phyloP scores from a whole-genome alignment of 2,888 invertebrate genomes.

The Alloscopus bannaensis region DNA sequence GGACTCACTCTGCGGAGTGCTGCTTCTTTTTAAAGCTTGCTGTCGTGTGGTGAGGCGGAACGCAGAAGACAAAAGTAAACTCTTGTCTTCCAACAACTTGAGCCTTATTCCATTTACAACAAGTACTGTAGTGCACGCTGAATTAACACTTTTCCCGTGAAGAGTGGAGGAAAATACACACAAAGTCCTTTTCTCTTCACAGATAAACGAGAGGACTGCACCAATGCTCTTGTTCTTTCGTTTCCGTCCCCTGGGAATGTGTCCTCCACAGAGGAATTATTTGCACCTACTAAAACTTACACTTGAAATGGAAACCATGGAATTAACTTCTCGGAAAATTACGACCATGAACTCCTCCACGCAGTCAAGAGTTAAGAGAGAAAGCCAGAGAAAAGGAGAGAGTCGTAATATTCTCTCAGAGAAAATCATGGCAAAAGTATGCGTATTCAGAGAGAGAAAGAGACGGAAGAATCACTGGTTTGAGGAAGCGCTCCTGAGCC shows the following conservation, averaged over 20 bases:
- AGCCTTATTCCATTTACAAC: slow-evolving; percentile 16
- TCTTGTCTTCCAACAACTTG: background rate
- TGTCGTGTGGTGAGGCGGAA: too few species aligned
- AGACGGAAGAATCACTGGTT: too few species aligned
- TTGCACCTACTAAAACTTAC: slow-evolving; percentile 38
- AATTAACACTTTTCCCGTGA: slow-evolving; percentile 39
- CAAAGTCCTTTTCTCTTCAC: too few species aligned
- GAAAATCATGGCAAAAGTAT: too few species aligned
- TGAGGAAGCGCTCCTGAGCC: too few species aligned
- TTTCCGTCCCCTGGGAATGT: background rate
- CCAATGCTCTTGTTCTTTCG: slow-evolving; percentile 18
- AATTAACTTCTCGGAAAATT: slow-evolving; percentile 50
- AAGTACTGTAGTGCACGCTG: slow-evolving; percentile 16
- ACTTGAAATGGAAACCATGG: slow-evolving; percentile 23
- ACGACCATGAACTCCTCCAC: slow-evolving; percentile 26
- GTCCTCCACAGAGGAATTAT: slow-evolving; percentile 24
- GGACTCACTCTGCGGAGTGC: too few species aligned
- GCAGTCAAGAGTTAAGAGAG: too few species aligned
- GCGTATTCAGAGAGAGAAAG: too few species aligned
- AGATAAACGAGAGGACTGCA: too few species aligned
- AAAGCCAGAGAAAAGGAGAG: too few species aligned
- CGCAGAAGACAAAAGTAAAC: background rate
- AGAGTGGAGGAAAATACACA: slow-evolving; percentile 1
- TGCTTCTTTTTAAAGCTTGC: too few species aligned
- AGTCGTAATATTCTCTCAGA: too few species aligned